Evolutionary conservation across 2,888 invertebrate genomes (phyloP).

Genomic region (Marronus borbonicus): DNA sequence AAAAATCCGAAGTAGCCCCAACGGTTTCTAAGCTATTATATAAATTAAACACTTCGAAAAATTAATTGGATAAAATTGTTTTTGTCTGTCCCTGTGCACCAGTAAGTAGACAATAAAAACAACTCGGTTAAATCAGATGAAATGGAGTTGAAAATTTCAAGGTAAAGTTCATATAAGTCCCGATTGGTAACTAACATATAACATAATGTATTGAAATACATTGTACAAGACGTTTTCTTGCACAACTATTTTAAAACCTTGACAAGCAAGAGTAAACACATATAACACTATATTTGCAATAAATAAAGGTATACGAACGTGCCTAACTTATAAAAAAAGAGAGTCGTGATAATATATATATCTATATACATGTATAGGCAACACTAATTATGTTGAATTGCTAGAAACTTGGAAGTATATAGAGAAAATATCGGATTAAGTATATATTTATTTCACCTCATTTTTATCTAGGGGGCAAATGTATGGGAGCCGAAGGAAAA

Average conservation of each 20-base stretch:
- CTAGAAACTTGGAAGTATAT: too few relatives aligned
- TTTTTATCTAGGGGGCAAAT: not conserved
- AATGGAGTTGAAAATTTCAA: conserved; percentile 10
- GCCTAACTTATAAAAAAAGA: not conserved
- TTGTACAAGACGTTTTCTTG: not conserved
- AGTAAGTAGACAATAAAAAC: not conserved
- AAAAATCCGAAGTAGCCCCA: too few relatives aligned
- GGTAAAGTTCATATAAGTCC: conserved; percentile 12
- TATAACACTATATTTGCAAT: conserved; percentile 9
- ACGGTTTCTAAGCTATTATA: too few relatives aligned
- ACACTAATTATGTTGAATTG: conserved; percentile 8
- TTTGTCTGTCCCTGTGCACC: not conserved
- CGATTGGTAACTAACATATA: not conserved
- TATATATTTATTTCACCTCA: not conserved
- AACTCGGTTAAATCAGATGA: not conserved
- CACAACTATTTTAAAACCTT: conserved; percentile 10
- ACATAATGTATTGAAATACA: not conserved
- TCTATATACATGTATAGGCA: not conserved
- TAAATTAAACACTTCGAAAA: not conserved
- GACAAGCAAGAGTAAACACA: conserved; percentile 9
- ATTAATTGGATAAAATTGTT: conserved; percentile 9
- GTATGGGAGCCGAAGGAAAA: conserved; percentile 8
- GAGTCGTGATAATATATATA: not conserved
- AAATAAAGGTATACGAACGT: not conserved
- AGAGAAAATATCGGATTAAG: too few relatives aligned